Percentiles rank a stretch among this genome's conserved stretches.
Conservation (phyloP, 2,113 vertebrate species). For the Brachyhypopomus occidentalis region DNA sequence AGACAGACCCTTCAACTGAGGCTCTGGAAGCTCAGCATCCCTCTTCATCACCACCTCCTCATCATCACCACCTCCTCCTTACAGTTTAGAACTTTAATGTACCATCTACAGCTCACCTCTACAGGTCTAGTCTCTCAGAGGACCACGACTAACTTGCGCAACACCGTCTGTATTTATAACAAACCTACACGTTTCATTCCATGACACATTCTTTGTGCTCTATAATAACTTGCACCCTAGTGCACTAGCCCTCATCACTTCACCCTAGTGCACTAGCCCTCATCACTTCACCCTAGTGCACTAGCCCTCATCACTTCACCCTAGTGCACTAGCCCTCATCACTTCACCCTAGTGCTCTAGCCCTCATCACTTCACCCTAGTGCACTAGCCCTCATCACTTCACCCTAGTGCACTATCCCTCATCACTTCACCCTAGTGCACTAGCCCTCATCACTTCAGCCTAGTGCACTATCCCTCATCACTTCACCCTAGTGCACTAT, state of each 20-base stretch:
- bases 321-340: background rate
- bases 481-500: background rate
- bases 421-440: no score
- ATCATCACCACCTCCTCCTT: background rate
- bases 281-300: background rate
- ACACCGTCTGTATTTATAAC: background rate
- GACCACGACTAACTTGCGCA: background rate
- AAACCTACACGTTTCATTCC: background rate
- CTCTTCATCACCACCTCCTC: background rate
- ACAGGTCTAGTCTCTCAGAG: background rate
- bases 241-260: background rate
- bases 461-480: no score
- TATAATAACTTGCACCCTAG: background rate
- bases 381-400: no score
- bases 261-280: slow-evolving; percentile 33
- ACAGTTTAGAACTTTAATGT: background rate
- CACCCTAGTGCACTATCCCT: no score
- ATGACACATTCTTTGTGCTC: background rate
- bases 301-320: no score
- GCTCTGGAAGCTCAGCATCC: slow-evolving; percentile 31
- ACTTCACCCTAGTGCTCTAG: slow-evolving; percentile 18
- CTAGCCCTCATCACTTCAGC: no score
- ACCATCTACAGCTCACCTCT: background rate
- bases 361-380: background rate
- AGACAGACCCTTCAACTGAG: slow-evolving; percentile 13